Conservation (phyloP, 1,140 invertebrate genomes). For the Brachionus calyciflorus region DNA sequence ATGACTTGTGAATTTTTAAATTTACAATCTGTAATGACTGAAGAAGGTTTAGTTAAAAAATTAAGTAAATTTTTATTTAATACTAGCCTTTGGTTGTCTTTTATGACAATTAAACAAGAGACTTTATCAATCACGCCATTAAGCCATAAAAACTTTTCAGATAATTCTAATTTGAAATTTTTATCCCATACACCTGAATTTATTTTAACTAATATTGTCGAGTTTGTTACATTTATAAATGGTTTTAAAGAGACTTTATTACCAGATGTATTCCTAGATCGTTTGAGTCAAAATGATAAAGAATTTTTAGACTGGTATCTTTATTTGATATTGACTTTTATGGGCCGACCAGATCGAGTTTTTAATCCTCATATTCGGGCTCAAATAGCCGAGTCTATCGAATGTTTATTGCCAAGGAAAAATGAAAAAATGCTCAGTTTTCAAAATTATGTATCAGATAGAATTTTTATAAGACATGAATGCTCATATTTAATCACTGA, state of each 20-base stretch:
- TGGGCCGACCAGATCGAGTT: conserved; percentile 73
- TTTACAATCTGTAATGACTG: conserved; percentile 69
- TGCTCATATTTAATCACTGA: conserved; percentile 50
- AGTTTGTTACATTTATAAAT: conserved; percentile 72
- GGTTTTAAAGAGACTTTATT: conserved; percentile 63
- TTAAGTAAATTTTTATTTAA: conserved; percentile 74
- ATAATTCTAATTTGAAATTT: conserved; percentile 47
- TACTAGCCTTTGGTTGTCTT: conserved; percentile 78
- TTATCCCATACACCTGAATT: conserved; percentile 80
- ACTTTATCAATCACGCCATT: conserved; percentile 8
- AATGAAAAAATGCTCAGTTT: neutral
- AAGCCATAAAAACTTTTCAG: conserved; percentile 26
- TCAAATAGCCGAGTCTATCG: conserved; percentile 79
- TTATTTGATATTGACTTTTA: conserved; percentile 68
- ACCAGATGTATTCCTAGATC: conserved; percentile 21
- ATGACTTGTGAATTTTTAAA: conserved; percentile 59
- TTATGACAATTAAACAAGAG: conserved; percentile 66
- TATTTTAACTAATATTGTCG: conserved; percentile 79
- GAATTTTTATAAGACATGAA: neutral
- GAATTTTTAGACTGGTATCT: conserved; percentile 67
- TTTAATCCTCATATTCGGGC: conserved; percentile 90
- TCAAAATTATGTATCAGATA: neutral
- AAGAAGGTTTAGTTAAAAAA: conserved; percentile 69
- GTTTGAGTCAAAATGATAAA: neutral
- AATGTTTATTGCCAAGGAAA: conserved; percentile 64